These are phyloP conservation scores for Seladonia tumulorum DNA, from an alignment of 2,888 invertebrate species.

Conservation along the genomic window DNA sequence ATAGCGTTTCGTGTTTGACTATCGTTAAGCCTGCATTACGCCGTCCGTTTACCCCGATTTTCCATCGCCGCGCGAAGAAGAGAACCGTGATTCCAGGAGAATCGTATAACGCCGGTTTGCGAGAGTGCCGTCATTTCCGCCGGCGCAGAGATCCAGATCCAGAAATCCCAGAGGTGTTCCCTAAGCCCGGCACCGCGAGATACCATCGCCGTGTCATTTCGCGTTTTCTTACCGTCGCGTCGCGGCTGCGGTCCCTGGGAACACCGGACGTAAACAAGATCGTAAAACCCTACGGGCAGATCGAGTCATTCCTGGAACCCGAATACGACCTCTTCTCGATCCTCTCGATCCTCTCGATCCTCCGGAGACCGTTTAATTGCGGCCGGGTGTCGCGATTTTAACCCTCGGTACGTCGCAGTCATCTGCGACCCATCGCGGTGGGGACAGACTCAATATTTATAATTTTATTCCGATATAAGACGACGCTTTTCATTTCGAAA, in stretches of 20 bases:
- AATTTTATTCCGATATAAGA: too few species aligned
- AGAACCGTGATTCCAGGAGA: constrained; percentile 13
- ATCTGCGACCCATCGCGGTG: too few species aligned
- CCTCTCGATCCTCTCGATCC: neutral
- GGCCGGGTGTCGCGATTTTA: neutral
- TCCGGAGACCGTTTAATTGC: constrained; percentile 6
- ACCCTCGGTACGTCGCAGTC: too few species aligned
- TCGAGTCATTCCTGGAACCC: constrained; percentile 59
- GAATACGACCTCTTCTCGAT: constrained; percentile 11
- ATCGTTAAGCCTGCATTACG: constrained; percentile 3
- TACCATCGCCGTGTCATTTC: constrained; percentile 39
- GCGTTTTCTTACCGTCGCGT: constrained; percentile 37
- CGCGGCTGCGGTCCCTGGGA: constrained; percentile 25
- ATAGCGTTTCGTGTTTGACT: constrained; percentile 15
- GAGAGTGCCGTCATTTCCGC: constrained; percentile 24
- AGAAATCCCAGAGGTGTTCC: constrained; percentile 33
- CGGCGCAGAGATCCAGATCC: constrained; percentile 12
- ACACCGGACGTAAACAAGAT: constrained; percentile 72
- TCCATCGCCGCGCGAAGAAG: constrained; percentile 3
- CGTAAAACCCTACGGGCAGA: constrained; percentile 65
- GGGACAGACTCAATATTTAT: too few species aligned
- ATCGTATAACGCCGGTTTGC: neutral
- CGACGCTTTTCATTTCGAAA: too few species aligned
- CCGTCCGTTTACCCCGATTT: constrained; percentile 12
- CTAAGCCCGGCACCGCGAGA: neutral